A percentile compares a stretch with the other conserved stretches of the same genome.
Evolutionary conservation across 2,888 invertebrate genomes (phyloP).

Genomic region (Drosophila kuntzei): DNA sequence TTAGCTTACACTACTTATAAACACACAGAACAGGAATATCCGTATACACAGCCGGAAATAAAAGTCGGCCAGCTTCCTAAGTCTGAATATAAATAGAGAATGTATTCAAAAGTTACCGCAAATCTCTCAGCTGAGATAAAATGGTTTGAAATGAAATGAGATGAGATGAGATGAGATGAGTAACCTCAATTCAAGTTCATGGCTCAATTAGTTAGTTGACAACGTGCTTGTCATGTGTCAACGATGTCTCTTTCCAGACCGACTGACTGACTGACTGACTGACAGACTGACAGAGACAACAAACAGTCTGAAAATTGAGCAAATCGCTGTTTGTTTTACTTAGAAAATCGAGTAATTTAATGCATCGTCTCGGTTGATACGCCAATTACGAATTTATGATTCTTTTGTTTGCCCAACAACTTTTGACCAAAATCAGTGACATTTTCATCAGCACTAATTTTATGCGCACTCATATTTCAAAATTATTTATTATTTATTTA

Average conservation of each 20-base stretch:
- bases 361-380: conserved; percentile 29
- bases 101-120: conserved; percentile 11
- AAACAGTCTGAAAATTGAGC: conserved; percentile 12
- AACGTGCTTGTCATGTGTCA: conserved; percentile 33
- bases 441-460: conserved; percentile 27
- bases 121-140: conserved; percentile 18
- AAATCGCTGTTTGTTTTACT: conserved; percentile 42
- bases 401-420: conserved; percentile 29
- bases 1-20: conserved; percentile 1
- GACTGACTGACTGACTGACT: conserved; percentile 2
- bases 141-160: conserved; percentile 14
- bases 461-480: conserved; percentile 24
- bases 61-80: conserved; percentile 28
- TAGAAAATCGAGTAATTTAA: conserved; percentile 46
- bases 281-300: neutral
- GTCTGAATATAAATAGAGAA: conserved; percentile 7
- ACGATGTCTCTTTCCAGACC: conserved; percentile 20
- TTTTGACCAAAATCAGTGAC: conserved; percentile 9
- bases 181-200: conserved; percentile 72
- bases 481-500: conserved; percentile 11
- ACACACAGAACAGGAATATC: conserved; percentile 14
- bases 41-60: conserved; percentile 38
- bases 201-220: conserved; percentile 68
- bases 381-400: conserved; percentile 44
- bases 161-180: conserved; percentile 17